Evolutionary conservation across 1,140 invertebrate genomes (phyloP).

Genomic region (Adelges cooleyi): DNA sequence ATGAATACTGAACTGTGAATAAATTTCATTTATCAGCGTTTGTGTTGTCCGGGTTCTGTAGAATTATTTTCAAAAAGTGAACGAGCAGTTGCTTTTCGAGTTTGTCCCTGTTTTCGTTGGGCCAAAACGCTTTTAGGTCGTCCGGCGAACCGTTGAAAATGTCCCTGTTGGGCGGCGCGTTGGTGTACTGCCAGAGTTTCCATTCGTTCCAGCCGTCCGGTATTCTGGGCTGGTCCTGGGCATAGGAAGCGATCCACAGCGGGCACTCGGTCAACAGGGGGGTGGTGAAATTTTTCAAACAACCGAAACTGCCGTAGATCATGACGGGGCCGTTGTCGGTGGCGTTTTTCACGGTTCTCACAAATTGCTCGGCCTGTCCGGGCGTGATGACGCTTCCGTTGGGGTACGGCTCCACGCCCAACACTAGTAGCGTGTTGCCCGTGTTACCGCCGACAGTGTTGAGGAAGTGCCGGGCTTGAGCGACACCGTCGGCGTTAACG

Average conservation of each 20-base stretch:
- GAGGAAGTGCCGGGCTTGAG: conserved; percentile 23
- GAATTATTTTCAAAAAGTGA: too few species aligned
- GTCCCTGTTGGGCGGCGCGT: not conserved
- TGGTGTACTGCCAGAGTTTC: conserved; percentile 28
- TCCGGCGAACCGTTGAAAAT: conserved; percentile 5
- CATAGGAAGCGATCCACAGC: conserved; percentile 21
- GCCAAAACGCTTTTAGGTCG: conserved; percentile 7
- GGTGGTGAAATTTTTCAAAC: not conserved
- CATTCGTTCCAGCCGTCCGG: conserved; percentile 10
- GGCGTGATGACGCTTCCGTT: conserved; percentile 6
- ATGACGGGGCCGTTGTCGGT: not conserved
- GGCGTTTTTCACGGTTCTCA: conserved; percentile 9
- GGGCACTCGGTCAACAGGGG: not conserved
- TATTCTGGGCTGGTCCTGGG: not conserved
- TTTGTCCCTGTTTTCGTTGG: not conserved
- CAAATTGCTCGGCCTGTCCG: conserved; percentile 11
- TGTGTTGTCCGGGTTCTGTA: too few species aligned
- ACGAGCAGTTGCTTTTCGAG: too few species aligned
- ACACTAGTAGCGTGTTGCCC: not conserved
- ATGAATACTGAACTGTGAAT: too few species aligned
- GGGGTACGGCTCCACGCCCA: conserved; percentile 6
- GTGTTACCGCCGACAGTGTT: conserved; percentile 12
- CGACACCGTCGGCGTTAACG: not conserved
- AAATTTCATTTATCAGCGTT: too few species aligned
- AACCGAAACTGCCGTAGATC: conserved; percentile 8